Conservation (phyloP, 2,888 invertebrate species). For the Nyleta sp. region DNA sequence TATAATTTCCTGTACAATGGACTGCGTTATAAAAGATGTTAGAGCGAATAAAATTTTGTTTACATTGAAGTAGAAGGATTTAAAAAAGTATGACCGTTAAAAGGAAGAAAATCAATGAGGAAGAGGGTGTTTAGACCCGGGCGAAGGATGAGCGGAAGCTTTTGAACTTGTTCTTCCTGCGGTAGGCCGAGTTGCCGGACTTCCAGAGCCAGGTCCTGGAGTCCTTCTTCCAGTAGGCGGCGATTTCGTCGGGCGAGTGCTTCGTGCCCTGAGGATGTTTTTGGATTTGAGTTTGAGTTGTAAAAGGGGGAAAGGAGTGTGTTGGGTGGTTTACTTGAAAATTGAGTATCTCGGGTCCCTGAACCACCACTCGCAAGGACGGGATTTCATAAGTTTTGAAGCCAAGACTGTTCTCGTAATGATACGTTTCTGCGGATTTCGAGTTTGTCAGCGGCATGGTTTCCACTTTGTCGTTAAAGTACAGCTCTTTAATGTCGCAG, state of each 20-base stretch:
- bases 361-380: slow-evolving; percentile 72
- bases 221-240: slow-evolving; percentile 88
- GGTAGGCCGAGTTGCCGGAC: slow-evolving; percentile 72
- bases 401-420: slow-evolving; percentile 64
- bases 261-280: slow-evolving; percentile 83
- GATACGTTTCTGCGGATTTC: slow-evolving; percentile 71
- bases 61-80: slow-evolving; percentile 2
- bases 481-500: slow-evolving; percentile 70
- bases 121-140: slow-evolving; percentile 6
- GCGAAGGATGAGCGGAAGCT: slow-evolving; percentile 1
- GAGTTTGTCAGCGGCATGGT: slow-evolving; percentile 61
- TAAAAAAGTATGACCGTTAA: background rate
- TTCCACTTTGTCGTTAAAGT: slow-evolving; percentile 51
- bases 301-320: background rate
- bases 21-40: background rate
- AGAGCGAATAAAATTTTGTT: slow-evolving; percentile 48
- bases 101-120: background rate
- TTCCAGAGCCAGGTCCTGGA: slow-evolving; percentile 88
- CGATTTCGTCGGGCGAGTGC: slow-evolving; percentile 85
- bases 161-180: slow-evolving; percentile 66
- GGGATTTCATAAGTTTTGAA: slow-evolving; percentile 74
- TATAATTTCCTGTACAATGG: background rate
- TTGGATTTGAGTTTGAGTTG: slow-evolving; percentile 2
- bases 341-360: slow-evolving; percentile 75
- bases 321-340: slow-evolving; percentile 72